Percentiles rank a stretch among this genome's conserved stretches.
Conservation (phyloP, 2,113 vertebrate genomes). For the Tautogolabrus adspersus region DNA sequence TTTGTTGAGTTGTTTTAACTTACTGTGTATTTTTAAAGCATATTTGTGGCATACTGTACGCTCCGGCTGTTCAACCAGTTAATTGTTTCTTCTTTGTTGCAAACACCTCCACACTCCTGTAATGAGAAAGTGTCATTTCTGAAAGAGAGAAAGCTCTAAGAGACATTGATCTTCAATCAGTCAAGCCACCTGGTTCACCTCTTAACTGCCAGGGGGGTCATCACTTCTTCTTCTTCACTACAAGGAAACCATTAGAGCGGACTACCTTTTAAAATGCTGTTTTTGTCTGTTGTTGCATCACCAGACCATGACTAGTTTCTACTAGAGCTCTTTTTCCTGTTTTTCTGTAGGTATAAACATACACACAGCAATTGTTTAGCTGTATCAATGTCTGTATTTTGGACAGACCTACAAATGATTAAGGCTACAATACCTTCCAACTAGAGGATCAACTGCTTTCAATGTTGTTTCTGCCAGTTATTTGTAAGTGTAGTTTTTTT, state of each 20-base stretch:
- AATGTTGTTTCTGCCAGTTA: too few relatives aligned
- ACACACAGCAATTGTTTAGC: not conserved
- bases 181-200: not conserved
- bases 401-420: too few relatives aligned
- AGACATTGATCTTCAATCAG: not conserved
- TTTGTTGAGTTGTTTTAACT: not conserved
- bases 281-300: not conserved
- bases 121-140: conserved; percentile 36
- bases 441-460: too few relatives aligned
- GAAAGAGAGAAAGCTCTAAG: not conserved
- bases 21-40: not conserved
- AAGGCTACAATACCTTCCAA: too few relatives aligned
- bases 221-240: not conserved
- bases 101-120: not conserved
- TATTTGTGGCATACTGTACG: not conserved
- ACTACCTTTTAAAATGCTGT: not conserved
- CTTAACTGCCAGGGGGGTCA: not conserved
- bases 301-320: not conserved
- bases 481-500: too few relatives aligned
- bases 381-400: not conserved
- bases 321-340: not conserved
- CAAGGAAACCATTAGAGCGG: not conserved
- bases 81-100: not conserved
- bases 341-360: not conserved
- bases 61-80: not conserved